These are phyloP conservation scores for Procavia capensis DNA, from an alignment of 2,113 vertebrate species.

Conservation along the genomic window DNA sequence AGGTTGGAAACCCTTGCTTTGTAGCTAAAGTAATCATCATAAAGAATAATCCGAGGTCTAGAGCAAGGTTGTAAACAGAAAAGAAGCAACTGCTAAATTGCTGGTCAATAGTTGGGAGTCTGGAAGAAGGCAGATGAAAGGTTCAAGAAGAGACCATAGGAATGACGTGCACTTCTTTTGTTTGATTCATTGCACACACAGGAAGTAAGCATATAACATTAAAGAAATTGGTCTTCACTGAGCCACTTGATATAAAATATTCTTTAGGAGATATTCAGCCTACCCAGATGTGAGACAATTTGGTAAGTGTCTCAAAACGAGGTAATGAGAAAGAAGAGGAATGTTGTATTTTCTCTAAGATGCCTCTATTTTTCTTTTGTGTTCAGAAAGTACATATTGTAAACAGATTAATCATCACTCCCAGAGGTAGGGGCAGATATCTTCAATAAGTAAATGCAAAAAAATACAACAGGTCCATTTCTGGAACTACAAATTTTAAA, in stretches of 20 bases:
- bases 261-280: not conserved
- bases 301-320: not conserved
- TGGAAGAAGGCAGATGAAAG: not conserved
- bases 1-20: not conserved
- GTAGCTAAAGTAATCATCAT: not conserved
- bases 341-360: not conserved
- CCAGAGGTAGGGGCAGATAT: not conserved
- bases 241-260: not conserved
- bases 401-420: not conserved
- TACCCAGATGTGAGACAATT: not conserved
- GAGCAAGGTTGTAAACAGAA: not conserved
- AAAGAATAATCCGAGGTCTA: not conserved
- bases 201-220: not conserved
- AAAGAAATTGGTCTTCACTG: not conserved
- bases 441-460: not conserved
- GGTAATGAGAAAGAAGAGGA: not conserved
- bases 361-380: not conserved
- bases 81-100: not conserved
- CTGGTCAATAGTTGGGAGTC: not conserved
- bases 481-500: conserved; percentile 14
- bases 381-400: not conserved
- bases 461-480: not conserved
- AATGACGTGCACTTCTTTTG: not conserved
- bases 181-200: not conserved
- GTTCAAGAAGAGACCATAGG: not conserved